Percentiles rank a stretch among this genome's conserved stretches.
phyloP scores from a whole-genome alignment of 23 tunicate species.

The Styela clava region DNA sequence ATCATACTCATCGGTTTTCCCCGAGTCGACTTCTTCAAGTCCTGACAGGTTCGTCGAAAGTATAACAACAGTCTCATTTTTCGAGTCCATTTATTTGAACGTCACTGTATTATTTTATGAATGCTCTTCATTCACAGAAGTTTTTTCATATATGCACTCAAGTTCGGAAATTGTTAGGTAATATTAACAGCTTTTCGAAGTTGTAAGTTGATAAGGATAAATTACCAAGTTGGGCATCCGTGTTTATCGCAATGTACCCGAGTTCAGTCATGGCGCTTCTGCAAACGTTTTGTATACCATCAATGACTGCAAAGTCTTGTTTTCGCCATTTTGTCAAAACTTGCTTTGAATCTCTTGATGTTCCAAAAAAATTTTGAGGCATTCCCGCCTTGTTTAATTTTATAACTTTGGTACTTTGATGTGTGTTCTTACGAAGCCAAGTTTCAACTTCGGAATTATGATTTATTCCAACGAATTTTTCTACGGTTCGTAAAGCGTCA shows the following conservation, averaged over 20 bases:
- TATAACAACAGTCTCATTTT: too few relatives aligned
- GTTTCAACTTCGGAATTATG: conserved; percentile 17
- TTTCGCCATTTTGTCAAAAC: conserved; percentile 24
- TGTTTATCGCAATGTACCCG: conserved; percentile 10
- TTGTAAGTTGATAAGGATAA: neutral
- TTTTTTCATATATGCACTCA: too few relatives aligned
- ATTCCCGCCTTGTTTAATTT: neutral
- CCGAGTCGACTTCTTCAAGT: too few relatives aligned
- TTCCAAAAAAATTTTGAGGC: conserved; percentile 1
- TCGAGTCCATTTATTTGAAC: too few relatives aligned
- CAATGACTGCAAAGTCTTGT: neutral
- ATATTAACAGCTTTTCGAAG: neutral
- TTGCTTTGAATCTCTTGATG: conserved; percentile 20
- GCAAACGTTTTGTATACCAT: conserved; percentile 23
- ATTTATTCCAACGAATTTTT: conserved; percentile 46
- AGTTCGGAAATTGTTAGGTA: neutral
- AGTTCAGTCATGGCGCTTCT: conserved; percentile 1
- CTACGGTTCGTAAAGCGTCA: conserved; percentile 7
- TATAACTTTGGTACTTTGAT: too few relatives aligned
- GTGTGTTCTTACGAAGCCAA: conserved; percentile 20
- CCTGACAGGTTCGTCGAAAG: too few relatives aligned
- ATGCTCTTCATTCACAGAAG: too few relatives aligned
- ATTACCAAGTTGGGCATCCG: conserved; percentile 12
- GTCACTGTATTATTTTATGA: too few relatives aligned
- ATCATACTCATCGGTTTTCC: too few relatives aligned